Base-by-base conservation (phyloP, 2,888 invertebrate species). In the Neoaliturus tenellus region DNA sequence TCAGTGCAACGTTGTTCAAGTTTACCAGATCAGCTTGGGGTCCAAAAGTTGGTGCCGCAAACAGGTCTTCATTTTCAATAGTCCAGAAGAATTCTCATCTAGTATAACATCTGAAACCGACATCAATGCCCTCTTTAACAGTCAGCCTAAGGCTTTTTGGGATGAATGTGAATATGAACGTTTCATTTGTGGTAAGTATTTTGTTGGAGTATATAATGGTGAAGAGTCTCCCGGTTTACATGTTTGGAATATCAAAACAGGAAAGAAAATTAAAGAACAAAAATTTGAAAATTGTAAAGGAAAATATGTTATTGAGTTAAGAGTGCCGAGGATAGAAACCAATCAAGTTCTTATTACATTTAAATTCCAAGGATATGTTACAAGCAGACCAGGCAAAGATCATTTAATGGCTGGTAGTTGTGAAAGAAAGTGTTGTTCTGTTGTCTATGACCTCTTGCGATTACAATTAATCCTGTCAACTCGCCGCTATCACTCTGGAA, bases 1-100 rank as follows among this genome's bases (percentile, higher is more conserved):
- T 5, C 67, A 67, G 67, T 67, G 23, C 28, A 67, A 67, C 28
- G 67, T 67, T 67, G 67, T 67, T 4, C 67, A 67, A 67, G 17
- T 67, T 3, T 67, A 28, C 31, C 10, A 31, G 8, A 28, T 67
- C 4, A 8, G 23, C 5, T 28, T 67, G 23, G 67, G 28, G 5
- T 25, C 6, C 4, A 67, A 67, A 17, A 67, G 20, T 67, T 67
- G 20, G 25, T 25, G 14, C 28, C 23, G 10, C 6, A 8, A 23
- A 6, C 5, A 25, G 17, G 28, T 67, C 10, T 67, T 67, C 31
- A 25, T 67, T 28, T 67, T 23, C 25, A 25, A 67, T 31, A 67
- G 28, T 6, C 31, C 67, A 23, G 67, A 67, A 67, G 67, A 67
- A 23, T 67, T 67, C 28, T 67, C 67, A 25, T 67, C 67, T 8